Evolutionary conservation across 1,140 invertebrate species (phyloP).

Genomic region (Metaphire vulgaris): DNA sequence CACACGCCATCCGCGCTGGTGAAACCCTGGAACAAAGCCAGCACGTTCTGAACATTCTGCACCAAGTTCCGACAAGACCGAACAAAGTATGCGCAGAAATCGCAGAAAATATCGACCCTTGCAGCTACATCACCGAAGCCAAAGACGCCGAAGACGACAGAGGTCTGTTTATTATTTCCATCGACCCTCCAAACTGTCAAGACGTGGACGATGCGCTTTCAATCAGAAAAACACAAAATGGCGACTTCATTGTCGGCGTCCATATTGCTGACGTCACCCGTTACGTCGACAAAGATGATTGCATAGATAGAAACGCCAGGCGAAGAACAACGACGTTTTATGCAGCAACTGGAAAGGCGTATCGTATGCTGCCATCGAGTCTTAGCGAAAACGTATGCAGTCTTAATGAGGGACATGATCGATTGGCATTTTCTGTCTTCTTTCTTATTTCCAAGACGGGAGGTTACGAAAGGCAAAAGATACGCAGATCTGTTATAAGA

Average conservation of each 20-base stretch:
- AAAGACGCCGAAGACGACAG: slow-evolving; percentile 41
- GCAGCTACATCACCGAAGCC: not conserved
- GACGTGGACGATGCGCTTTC: slow-evolving; percentile 97
- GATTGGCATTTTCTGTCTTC: slow-evolving; percentile 39
- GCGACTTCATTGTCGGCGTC: slow-evolving; percentile 39
- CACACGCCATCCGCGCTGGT: slow-evolving; percentile 36
- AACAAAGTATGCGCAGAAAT: slow-evolving; percentile 30
- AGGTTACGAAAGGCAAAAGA: not conserved
- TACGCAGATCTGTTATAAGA: slow-evolving; percentile 5
- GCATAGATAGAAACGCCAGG: slow-evolving; percentile 42
- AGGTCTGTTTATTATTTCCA: slow-evolving; percentile 74
- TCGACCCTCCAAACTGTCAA: slow-evolving; percentile 91
- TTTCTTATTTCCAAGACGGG: slow-evolving; percentile 1
- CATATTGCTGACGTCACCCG: slow-evolving; percentile 48
- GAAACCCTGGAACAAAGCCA: slow-evolving; percentile 34
- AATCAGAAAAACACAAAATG: slow-evolving; percentile 40
- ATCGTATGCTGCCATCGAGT: slow-evolving; percentile 49
- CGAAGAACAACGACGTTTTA: slow-evolving; percentile 38
- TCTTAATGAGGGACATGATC: slow-evolving; percentile 43
- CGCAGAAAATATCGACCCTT: slow-evolving; percentile 26
- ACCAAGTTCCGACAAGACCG: slow-evolving; percentile 34
- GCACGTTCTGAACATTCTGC: slow-evolving; percentile 38
- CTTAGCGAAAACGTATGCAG: slow-evolving; percentile 51
- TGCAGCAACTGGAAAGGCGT: slow-evolving; percentile 35
- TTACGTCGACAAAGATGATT: slow-evolving; percentile 39